These are phyloP conservation scores for Apamea monoglypha DNA, from an alignment of 2,888 invertebrate species.

Conservation along the genomic window DNA sequence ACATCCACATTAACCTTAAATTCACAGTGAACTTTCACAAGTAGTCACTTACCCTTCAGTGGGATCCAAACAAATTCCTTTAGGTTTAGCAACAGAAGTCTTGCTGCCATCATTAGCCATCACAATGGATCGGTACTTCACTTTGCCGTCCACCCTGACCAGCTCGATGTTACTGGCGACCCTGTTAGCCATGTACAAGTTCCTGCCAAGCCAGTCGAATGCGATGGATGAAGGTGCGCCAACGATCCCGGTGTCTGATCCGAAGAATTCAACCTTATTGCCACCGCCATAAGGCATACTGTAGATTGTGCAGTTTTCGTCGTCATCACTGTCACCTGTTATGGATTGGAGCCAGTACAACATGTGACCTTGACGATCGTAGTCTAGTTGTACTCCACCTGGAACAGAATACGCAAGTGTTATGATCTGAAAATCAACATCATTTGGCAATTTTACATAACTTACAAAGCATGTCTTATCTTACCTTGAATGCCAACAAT, in stretches of 20 bases:
- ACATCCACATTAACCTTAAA: background rate
- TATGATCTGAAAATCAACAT: background rate
- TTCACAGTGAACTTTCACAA: background rate
- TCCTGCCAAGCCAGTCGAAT: conserved; percentile 99
- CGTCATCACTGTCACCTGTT: conserved; percentile 92
- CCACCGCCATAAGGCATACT: conserved; percentile 96
- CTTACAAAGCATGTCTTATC: background rate
- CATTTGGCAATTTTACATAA: background rate
- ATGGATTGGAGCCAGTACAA: conserved; percentile 96
- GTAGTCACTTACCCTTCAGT: conserved; percentile 93
- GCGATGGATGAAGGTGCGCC: conserved; percentile 98
- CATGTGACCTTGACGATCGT: conserved; percentile 95
- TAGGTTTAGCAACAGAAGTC: conserved; percentile 96
- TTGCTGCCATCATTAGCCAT: conserved; percentile 97
- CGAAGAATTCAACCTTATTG: conserved; percentile 93
- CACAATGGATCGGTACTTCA: conserved; percentile 95
- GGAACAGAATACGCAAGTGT: conserved; percentile 71
- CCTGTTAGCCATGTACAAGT: conserved; percentile 97
- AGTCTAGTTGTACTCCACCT: conserved; percentile 97
- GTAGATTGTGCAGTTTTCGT: conserved; percentile 96
- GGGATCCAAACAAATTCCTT: conserved; percentile 97
- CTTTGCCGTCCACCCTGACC: conserved; percentile 95
- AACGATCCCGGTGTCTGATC: conserved; percentile 95
- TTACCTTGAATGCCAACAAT: conserved; percentile 94
- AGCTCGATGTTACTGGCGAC: conserved; percentile 97